These are phyloP conservation scores for Trachelus iudaicus DNA, from an alignment of 2,888 invertebrate genomes.

Conservation along the genomic window DNA sequence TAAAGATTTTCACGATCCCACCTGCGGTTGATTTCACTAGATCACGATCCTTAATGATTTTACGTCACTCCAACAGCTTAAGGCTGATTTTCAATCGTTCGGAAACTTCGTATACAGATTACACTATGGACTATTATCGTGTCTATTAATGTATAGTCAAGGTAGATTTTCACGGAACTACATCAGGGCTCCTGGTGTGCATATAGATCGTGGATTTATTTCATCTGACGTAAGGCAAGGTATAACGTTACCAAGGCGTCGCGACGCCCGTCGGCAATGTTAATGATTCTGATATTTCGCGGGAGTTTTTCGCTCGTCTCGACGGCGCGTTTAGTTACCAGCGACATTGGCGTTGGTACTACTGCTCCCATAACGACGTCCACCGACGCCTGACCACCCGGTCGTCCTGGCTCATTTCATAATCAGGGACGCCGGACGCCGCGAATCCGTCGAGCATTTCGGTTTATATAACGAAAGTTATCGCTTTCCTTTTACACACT, in stretches of 20 bases:
- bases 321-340: too few relatives aligned
- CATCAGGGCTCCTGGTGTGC: too few relatives aligned
- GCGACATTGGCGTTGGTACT: too few relatives aligned
- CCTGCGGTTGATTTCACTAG: not conserved
- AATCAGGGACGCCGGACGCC: not conserved
- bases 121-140: too few relatives aligned
- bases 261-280: not conserved
- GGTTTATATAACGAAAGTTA: constrained; percentile 3
- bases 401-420: not conserved
- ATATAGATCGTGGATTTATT: not conserved
- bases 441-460: not conserved
- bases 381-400: not conserved
- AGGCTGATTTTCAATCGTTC: too few relatives aligned
- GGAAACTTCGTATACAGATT: too few relatives aligned
- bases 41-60: too few relatives aligned
- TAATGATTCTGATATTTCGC: not conserved
- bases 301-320: too few relatives aligned
- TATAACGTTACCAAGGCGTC: not conserved
- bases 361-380: too few relatives aligned
- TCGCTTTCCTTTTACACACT: not conserved
- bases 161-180: too few relatives aligned
- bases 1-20: not conserved
- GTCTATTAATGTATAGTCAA: too few relatives aligned
- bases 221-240: not conserved
- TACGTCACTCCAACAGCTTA: too few relatives aligned